These are phyloP conservation scores for Agonopterix heracliana DNA, from an alignment of 2,888 invertebrate species.

Conservation along the genomic window DNA sequence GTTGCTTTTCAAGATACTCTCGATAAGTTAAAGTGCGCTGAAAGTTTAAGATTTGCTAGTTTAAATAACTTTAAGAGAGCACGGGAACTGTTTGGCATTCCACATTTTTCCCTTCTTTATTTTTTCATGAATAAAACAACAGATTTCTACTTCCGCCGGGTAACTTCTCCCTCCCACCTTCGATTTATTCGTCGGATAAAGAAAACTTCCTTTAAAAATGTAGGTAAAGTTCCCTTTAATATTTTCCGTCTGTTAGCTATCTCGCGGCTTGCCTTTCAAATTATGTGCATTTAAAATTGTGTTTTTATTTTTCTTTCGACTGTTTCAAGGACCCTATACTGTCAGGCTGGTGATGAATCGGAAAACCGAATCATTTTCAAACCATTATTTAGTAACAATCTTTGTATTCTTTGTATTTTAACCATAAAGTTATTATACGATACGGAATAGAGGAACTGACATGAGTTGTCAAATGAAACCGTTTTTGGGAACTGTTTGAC, in stretches of 20 bases:
- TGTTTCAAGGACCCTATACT: slow-evolving; percentile 11
- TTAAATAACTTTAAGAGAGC: slow-evolving; percentile 33
- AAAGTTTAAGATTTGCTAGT: slow-evolving; percentile 29
- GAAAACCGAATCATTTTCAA: too few relatives aligned
- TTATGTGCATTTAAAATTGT: slow-evolving; percentile 66
- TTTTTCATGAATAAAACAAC: slow-evolving; percentile 76
- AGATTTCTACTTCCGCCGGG: slow-evolving; percentile 66
- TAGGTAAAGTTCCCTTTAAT: slow-evolving; percentile 70
- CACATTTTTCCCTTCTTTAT: slow-evolving; percentile 60
- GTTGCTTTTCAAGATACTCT: too few relatives aligned
- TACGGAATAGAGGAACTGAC: too few relatives aligned
- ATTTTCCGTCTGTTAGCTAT: slow-evolving; percentile 70
- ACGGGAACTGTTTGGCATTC: slow-evolving; percentile 42
- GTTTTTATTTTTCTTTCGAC: slow-evolving; percentile 37
- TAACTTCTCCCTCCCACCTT: slow-evolving; percentile 71
- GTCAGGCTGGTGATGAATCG: not conserved
- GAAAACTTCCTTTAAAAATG: slow-evolving; percentile 72
- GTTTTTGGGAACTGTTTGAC: too few relatives aligned
- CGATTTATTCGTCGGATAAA: slow-evolving; percentile 74
- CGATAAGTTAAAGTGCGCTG: not conserved
- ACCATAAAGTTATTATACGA: too few relatives aligned
- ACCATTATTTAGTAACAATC: too few relatives aligned
- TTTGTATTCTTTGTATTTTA: too few relatives aligned
- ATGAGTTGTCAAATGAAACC: too few relatives aligned
- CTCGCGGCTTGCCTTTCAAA: slow-evolving; percentile 51